Conservation (phyloP, 2,797 vertebrate species). For the Pelobates cultripes region DNA sequence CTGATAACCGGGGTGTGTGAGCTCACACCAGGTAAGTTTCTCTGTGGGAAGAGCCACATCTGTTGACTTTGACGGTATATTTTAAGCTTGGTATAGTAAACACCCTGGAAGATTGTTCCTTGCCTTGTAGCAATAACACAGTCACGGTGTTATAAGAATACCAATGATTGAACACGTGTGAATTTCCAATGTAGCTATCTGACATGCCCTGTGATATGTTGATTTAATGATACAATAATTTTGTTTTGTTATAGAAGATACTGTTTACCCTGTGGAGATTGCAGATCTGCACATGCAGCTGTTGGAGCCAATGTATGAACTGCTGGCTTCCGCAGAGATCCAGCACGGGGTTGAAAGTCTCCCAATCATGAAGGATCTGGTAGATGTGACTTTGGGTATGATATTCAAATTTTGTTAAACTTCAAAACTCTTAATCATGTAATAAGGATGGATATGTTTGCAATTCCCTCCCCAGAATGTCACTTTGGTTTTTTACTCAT, state of each 20-base stretch:
- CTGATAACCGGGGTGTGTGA: constrained; percentile 29
- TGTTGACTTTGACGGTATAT: no score
- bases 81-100: no score
- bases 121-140: no score
- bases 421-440: no score
- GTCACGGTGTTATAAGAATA: no score
- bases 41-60: no score
- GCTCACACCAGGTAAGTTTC: constrained; percentile 15
- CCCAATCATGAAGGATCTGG: constrained; percentile 68
- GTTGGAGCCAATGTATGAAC: constrained; percentile 67
- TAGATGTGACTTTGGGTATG: constrained; percentile 74
- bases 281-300: constrained; percentile 66
- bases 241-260: constrained; percentile 58
- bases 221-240: neutral
- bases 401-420: neutral
- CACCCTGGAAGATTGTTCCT: no score
- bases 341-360: constrained; percentile 66
- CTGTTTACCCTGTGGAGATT: constrained; percentile 56
- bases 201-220: neutral
- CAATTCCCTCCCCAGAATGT: no score
- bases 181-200: no score
- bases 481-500: no score
- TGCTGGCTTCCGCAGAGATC: constrained; percentile 62
- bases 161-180: neutral
- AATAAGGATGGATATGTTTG: no score